Base-by-base conservation (phyloP, 2,113 vertebrate genomes). In the Turdus rufiventris region DNA sequence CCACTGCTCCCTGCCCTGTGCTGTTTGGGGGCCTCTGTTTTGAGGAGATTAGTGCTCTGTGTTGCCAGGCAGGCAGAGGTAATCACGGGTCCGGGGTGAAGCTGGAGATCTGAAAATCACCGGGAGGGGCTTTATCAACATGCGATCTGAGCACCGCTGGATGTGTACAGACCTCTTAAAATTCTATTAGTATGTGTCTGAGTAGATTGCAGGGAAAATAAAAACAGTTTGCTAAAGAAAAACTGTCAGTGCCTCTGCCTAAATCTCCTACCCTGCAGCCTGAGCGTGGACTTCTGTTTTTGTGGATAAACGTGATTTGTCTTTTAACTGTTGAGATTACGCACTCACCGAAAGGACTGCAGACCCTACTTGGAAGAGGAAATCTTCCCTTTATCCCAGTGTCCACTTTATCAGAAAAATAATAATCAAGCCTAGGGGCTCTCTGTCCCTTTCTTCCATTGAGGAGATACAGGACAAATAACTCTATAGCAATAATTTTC, bases 291-390 rank as follows among this genome's bases (percentile, higher is more conserved):
- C 91, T 87, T 91, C 76, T 89, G 85, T 70, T 95, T 92, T 94
- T 85, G 63, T 47, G 92, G 94, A 88, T 97, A 96, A 95, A 93
- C 11, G 68, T 1, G n/a, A 62, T 92, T 93, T 91, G 75, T 93
- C 94, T 90, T 94, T 95, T 90, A 93, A 96, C 94, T 77, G 60
- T 81, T 90, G 72, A 91, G 93, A 96, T 95, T 96, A 67, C 61
- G 6, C 28, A 50, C 78, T 95, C 91, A 90, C 72, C 0, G 2
- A 45, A 85, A 96, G 40, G 88, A 86, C 68, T 78, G 76, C 85
- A 90, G 76, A 91, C 61, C 71, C 43, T 56, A 56, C 53, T 76
- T 91, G 88, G 71, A 81, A 95, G n/a, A 77, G 51, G 51, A 97
- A 94, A 90, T 95, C 82, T 88, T 91, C 60, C 75, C 20, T 90